A percentile compares a stretch with the other conserved stretches of the same genome.
Conservation (phyloP, 2,797 vertebrate genomes). For the Anabacerthia variegaticeps region DNA sequence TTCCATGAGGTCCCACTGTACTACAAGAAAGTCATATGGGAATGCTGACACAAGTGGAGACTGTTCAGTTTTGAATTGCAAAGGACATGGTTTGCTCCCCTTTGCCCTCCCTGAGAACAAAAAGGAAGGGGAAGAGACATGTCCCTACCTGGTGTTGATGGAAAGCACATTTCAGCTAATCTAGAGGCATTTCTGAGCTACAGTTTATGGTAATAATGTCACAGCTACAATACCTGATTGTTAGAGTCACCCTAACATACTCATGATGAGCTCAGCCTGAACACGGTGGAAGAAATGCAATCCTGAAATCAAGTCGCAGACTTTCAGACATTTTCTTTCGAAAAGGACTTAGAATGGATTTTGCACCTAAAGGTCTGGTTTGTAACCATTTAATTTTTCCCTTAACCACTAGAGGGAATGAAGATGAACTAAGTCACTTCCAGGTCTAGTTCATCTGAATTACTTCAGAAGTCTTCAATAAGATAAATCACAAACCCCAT, state of each 20-base stretch:
- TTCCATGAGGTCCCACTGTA: slow-evolving; percentile 1
- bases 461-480: background rate
- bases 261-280: background rate
- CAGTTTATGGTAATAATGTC: background rate
- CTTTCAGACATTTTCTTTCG: background rate
- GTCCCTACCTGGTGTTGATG: background rate
- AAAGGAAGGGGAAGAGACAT: background rate
- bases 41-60: background rate
- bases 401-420: background rate
- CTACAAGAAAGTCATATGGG: background rate
- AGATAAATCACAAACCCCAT: background rate
- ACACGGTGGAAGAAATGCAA: background rate
- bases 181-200: background rate
- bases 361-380: background rate
- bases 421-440: background rate
- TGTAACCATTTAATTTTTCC: background rate
- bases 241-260: background rate
- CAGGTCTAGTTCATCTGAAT: background rate
- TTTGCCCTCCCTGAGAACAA: background rate
- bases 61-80: background rate
- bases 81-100: background rate
- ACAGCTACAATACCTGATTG: background rate
- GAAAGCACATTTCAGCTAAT: background rate
- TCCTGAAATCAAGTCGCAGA: background rate
- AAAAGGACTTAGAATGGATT: background rate